Evolutionary conservation across 1,140 invertebrate genomes (phyloP).

Genomic region (Drosophila grimshawi): DNA sequence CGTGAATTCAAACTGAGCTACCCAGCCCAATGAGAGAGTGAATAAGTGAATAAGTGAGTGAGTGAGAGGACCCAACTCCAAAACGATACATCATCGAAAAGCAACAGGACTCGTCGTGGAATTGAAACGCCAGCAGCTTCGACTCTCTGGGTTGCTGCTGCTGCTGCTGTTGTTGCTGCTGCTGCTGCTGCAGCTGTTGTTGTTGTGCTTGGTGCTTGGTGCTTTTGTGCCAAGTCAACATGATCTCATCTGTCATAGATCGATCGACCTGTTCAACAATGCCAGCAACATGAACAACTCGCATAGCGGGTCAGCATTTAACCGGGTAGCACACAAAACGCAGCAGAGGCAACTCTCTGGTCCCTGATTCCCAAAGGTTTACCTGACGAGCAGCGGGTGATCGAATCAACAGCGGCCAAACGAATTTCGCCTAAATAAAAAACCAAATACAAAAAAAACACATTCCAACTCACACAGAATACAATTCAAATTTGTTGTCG

Average conservation of each 20-base stretch:
- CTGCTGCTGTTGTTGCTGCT: conserved; percentile 17
- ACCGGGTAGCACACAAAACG: conserved; percentile 49
- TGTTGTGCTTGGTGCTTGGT: background rate
- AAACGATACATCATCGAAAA: conserved; percentile 80
- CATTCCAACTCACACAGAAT: conserved; percentile 27
- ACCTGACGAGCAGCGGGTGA: conserved; percentile 71
- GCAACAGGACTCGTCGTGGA: conserved; percentile 67
- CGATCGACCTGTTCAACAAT: conserved; percentile 80
- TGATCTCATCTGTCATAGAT: conserved; percentile 83
- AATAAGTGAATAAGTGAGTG: conserved; percentile 19
- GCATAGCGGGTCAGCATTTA: conserved; percentile 58
- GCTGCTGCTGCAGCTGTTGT: conserved; percentile 33
- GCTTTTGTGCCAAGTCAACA: conserved; percentile 80
- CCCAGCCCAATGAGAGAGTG: conserved; percentile 42
- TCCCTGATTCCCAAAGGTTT: conserved; percentile 19
- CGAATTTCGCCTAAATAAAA: conserved; percentile 57
- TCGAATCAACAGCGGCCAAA: conserved; percentile 11
- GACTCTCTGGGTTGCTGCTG: conserved; percentile 30
- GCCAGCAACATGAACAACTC: conserved; percentile 14
- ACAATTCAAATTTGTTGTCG: conserved; percentile 81
- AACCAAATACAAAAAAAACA: conserved; percentile 17
- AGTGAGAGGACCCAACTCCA: conserved; percentile 35
- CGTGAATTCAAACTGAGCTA: conserved; percentile 64
- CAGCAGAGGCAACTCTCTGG: conserved; percentile 48
- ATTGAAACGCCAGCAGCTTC: conserved; percentile 44